Evolutionary conservation across 2,113 vertebrate genomes (phyloP), one percentile per base, ranked within the genome.

Genomic region (Zosterops lateralis): DNA sequence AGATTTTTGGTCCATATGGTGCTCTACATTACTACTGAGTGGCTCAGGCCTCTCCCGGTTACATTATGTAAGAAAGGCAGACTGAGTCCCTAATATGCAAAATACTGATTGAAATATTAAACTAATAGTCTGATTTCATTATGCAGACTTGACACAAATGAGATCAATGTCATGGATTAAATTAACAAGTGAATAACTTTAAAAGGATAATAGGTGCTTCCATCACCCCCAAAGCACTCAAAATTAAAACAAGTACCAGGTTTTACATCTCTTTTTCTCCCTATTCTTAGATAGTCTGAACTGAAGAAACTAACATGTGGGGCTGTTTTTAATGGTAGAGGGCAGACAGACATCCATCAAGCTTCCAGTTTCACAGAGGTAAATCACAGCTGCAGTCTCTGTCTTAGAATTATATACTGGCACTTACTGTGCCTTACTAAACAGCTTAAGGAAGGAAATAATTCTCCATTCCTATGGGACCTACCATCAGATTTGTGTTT

Each of bases 161-260:
- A 91, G 61, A 78, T 75, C 18, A 87, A 87, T 94, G 81, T 64
- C 66, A 68, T 53, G 18, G 81, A 91, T 89, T 79, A 94, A 89
- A 91, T 91, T 84, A 94, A 74, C 70, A 87, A 91, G 40, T 92
- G 95, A 89, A 92, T 85, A 94, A 79, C 54, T 92, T 89, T 10
- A 92, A 92, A 84, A 19, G n/a, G 61, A 89, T 96, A 87, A 93
- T 72, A 82, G 29, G 29, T 93, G 29, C 64, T 89, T 93, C 71
- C 32, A 57, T 78, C 26, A 57, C 18, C 50, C 22, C 4, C 38
- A 84, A 92, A 84, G 28, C 40, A 60, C 53, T 48, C 47, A 38
- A 56, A 22, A 71, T 81, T 75, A 68, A 87, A 92, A 65, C 34
- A 82, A 89, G 47, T 17, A 90, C 8, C 16, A 32, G 20, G 22